Evolutionary conservation across 2,888 invertebrate genomes (phyloP).

Genomic region (Leptinotarsa haldemani): DNA sequence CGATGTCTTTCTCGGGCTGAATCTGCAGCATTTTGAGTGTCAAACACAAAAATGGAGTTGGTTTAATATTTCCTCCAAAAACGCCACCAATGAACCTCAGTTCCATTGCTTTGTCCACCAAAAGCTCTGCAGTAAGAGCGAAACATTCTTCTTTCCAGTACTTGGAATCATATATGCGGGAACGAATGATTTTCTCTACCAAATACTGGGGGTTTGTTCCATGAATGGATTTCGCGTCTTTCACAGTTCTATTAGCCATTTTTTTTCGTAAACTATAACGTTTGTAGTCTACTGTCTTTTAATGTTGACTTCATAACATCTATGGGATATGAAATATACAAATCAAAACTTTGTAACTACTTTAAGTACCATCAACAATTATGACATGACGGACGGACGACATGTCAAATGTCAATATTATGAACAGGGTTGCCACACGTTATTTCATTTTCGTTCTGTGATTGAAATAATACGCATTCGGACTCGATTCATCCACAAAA

Average conservation of each 20-base stretch:
- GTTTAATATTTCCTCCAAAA: conserved; percentile 97
- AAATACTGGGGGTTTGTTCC: conserved; percentile 99
- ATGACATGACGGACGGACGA: too few relatives aligned
- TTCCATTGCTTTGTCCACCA: conserved; percentile 99
- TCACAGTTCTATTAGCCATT: conserved; percentile 98
- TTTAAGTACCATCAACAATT: too few relatives aligned
- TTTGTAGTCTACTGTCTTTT: too few relatives aligned
- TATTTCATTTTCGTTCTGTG: too few relatives aligned
- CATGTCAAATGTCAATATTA: too few relatives aligned
- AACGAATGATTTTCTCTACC: conserved; percentile 97
- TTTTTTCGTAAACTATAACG: not conserved
- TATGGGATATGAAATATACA: not conserved
- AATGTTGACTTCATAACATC: not conserved
- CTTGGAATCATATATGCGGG: conserved; percentile 97
- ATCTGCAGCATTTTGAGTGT: conserved; percentile 98
- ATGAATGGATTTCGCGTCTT: conserved; percentile 97
- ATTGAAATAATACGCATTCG: too few relatives aligned
- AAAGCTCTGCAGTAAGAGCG: conserved; percentile 94
- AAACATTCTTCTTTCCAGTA: conserved; percentile 99
- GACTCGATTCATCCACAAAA: too few relatives aligned
- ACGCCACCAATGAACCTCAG: conserved; percentile 93
- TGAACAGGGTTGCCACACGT: too few relatives aligned
- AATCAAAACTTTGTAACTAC: not conserved
- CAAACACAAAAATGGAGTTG: conserved; percentile 95
- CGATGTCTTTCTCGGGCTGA: conserved; percentile 99